These are phyloP conservation scores for Neoarius graeffei DNA, from an alignment of 2,113 vertebrate genomes.

Conservation along the genomic window DNA sequence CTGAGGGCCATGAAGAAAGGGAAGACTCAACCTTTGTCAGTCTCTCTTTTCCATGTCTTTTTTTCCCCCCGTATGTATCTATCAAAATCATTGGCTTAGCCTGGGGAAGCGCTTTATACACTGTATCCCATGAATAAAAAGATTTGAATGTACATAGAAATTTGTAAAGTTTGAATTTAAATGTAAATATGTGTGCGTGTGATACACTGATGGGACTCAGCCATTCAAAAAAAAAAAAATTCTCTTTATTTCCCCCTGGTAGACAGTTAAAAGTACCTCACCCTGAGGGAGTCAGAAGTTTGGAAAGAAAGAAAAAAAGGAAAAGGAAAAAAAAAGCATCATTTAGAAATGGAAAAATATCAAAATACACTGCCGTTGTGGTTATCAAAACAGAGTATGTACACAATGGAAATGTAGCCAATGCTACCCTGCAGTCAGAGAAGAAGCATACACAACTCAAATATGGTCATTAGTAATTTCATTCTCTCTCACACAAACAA, in stretches of 20 bases:
- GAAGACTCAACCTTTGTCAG: constrained; percentile 57
- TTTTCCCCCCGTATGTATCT: constrained; percentile 67
- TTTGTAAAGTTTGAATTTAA: constrained; percentile 13
- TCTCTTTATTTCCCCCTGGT: constrained; percentile 76
- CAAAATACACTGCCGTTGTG: constrained; percentile 77
- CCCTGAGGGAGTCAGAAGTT: constrained; percentile 57
- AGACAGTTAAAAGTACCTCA: constrained; percentile 71
- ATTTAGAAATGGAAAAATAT: constrained; percentile 79
- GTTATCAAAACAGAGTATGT: constrained; percentile 80
- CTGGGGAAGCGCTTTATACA: constrained; percentile 91
- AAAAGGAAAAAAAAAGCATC: constrained; percentile 73
- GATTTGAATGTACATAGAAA: constrained; percentile 76
- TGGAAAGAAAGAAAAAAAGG: constrained; percentile 59
- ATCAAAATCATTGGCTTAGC: constrained; percentile 88
- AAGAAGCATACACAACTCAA: constrained; percentile 57
- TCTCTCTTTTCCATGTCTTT: constrained; percentile 57
- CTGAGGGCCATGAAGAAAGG: constrained; percentile 58
- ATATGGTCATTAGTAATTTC: constrained; percentile 55
- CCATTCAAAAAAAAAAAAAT: constrained; percentile 68
- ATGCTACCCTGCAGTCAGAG: constrained; percentile 62
- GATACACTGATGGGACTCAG: background rate
- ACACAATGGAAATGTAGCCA: constrained; percentile 71
- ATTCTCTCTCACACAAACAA: background rate
- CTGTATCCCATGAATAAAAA: constrained; percentile 99
- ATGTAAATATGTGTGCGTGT: background rate